Evolutionary conservation across 2,888 invertebrate genomes (phyloP).

Genomic region (Andrena minutula): DNA sequence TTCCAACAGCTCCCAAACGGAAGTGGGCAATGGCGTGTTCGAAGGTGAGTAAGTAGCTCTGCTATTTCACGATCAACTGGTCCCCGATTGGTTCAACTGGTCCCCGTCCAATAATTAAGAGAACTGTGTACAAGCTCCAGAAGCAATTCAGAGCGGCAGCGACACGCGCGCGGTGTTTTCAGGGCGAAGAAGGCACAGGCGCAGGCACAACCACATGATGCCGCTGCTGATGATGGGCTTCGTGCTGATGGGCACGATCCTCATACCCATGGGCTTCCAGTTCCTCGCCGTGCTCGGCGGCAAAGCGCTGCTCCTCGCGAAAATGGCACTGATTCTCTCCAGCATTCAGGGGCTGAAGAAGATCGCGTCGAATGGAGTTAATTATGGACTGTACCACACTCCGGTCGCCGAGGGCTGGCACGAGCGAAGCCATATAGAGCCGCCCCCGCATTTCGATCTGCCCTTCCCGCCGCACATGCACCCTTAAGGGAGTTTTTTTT

Average conservation of each 20-base stretch:
- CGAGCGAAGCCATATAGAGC: conserved; percentile 81
- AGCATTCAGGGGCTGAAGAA: conserved; percentile 93
- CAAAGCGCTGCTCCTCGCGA: conserved; percentile 92
- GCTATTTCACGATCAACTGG: neutral
- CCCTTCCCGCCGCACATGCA: conserved; percentile 39
- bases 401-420: conserved; percentile 84
- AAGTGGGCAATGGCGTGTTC: conserved; percentile 32
- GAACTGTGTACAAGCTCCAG: no score
- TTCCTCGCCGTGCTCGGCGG: conserved; percentile 93
- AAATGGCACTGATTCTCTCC: conserved; percentile 92
- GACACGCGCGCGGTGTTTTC: conserved; percentile 71
- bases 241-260: conserved; percentile 90
- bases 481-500: neutral
- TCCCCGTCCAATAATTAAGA: no score
- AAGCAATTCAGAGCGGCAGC: neutral
- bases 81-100: no score
- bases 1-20: conserved; percentile 20
- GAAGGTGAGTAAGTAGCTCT: conserved; percentile 48
- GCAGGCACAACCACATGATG: conserved; percentile 89
- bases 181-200: conserved; percentile 85
- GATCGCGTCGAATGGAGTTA: conserved; percentile 90
- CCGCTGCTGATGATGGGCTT: conserved; percentile 93
- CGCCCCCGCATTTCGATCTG: conserved; percentile 49
- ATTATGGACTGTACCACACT: conserved; percentile 91
- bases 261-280: conserved; percentile 94